These are phyloP conservation scores for Hyles vespertilio DNA, from an alignment of 1,140 invertebrate species.

Conservation along the genomic window DNA sequence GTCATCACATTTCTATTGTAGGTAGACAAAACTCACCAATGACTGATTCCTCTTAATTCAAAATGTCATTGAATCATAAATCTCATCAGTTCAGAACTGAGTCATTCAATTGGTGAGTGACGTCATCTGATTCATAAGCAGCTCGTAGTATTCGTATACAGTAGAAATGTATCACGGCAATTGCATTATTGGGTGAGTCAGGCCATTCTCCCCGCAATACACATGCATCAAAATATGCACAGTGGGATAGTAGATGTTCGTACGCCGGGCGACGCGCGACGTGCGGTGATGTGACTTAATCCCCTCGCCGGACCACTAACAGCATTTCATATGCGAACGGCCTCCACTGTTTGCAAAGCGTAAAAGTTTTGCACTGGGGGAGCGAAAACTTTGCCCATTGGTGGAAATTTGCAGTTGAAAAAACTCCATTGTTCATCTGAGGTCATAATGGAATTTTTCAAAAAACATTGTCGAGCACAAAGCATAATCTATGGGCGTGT, in stretches of 20 bases:
- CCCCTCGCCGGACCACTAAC: constrained; percentile 27
- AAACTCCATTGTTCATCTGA: neutral
- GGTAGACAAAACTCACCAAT: too few relatives aligned
- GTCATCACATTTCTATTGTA: too few relatives aligned
- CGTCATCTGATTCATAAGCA: constrained; percentile 41
- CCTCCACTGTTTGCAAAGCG: constrained; percentile 31
- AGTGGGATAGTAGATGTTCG: neutral
- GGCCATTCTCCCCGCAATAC: constrained; percentile 15
- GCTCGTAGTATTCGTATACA: constrained; percentile 26
- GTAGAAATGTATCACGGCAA: constrained; percentile 22
- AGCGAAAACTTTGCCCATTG: constrained; percentile 21
- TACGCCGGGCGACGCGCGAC: too few relatives aligned
- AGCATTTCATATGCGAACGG: constrained; percentile 37
- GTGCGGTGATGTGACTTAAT: constrained; percentile 29
- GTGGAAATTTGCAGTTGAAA: constrained; percentile 11
- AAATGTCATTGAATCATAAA: constrained; percentile 38
- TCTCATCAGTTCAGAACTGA: constrained; percentile 32
- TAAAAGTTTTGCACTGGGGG: constrained; percentile 30
- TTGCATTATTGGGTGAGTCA: constrained; percentile 28
- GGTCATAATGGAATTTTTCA: neutral
- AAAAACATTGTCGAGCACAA: too few relatives aligned
- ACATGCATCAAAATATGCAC: constrained; percentile 10
- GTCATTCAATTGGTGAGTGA: constrained; percentile 43
- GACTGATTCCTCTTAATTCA: neutral
- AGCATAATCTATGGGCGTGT: too few relatives aligned